Evolutionary conservation across 2,888 invertebrate genomes (phyloP), one percentile per base, ranked within the genome.

Genomic region (Xanthia icteritia): DNA sequence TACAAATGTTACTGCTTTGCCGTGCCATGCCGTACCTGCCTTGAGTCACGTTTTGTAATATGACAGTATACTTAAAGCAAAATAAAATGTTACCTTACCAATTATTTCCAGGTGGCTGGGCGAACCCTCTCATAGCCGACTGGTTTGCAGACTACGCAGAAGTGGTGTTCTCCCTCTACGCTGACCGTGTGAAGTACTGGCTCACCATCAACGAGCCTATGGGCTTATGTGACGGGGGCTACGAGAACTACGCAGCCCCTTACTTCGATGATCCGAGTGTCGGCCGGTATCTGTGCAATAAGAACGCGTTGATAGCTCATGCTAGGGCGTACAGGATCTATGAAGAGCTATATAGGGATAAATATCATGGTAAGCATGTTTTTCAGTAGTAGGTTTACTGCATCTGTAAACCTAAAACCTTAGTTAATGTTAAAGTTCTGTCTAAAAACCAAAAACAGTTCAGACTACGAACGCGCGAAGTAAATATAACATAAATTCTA

Each of bases 141-240:
- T 95, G 97, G 90, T 97, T 97, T 85, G 95, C 92, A 66, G 97
- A 97, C 85, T 98, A 97, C 86, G 97, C 97, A 0, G 94, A 95
- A 42, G 85, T 97, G 1, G 91, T 97, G 5, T 97, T 96, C 87
- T 93, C 94, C 11, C 93, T 97, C 80, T 97, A 95, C 81, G 97
- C 97, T 0, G 97, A 97, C 83, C 95, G 97, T 63, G 97, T 98
- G 4, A 97, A 96, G 89, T 92, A 95, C 64, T 98, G 98, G 98
- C 96, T 98, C 0, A 98, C 98, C 0, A 94, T 98, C 60, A 98
- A 98, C 90, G 98, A 98, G 87, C 97, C 98, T 0, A 89, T 92
- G 0, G 23, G 42, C 0, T 3, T 88, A 1, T 91, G 91, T 60
- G 89, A 89, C 5, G 31, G 64, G 0, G 72, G 70, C 0, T 90